Evolutionary conservation across 1,140 invertebrate genomes (phyloP), one percentile per base, ranked within the genome.

Genomic region (Pollicipes pollicipes): DNA sequence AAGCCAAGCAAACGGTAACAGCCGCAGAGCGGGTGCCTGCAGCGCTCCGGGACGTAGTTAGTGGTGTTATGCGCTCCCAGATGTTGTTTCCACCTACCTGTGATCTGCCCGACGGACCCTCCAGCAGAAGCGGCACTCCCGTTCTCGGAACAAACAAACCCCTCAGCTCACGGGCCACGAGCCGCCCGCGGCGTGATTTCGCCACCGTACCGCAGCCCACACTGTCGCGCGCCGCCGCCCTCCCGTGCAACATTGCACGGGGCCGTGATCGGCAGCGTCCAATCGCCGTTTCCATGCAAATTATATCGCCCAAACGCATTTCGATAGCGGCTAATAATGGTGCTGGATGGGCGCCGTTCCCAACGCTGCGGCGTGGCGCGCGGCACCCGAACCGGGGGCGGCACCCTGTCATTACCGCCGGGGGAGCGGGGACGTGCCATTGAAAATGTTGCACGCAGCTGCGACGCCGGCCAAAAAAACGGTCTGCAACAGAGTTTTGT

Each of bases 301-400:
- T 58, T 58, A 58, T 58, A 58, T 58, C 45, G 45, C 45, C 45
- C 45, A 58, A 58, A 58, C 45, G 45, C 45, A 58, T 58, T 58
- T 58, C 45, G 45, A 58, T 58, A 58, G 45, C 45, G 45, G 45
- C 45, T 58, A 58, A 58, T 58, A 58, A 58, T 58, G 13, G 45
- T 58, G 13, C 45, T 58, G 45, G 6, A 3, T 10, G 6, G 13
- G 45, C 45, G 10, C 45, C 45, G 45, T 21, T 58, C 45, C 17
- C 6, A 58, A 17, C n/a, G n/a, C n/a, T 58, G 45, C 45, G 45
- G 24, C 13, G 45, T 58, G 45, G 2, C 45, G 45, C 6, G 13
- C 2, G 8, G 8, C 45, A 21, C 45, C 6, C 13, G 45, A 21
- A 10, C 45, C 6, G 10, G 17, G 13, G 45, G n/a, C n/a, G 13